Evolutionary conservation across 2,113 vertebrate species (phyloP), one percentile per base, ranked within the genome.

Genomic region (Tor tambroides): DNA sequence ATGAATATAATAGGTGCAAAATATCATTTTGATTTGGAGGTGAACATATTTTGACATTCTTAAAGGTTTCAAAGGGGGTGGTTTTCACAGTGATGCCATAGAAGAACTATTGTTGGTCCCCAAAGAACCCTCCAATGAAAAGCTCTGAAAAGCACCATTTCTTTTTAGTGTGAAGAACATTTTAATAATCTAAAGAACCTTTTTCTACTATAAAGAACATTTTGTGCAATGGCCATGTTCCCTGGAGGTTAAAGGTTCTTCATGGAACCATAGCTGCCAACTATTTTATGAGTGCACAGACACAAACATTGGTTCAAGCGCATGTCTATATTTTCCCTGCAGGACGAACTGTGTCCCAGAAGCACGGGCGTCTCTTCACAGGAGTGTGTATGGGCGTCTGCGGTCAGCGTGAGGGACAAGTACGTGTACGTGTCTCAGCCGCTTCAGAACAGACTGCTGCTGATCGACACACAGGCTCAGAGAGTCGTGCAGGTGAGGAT

Each of bases 281-380:
- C 2, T 7, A 54, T 56, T 56, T 56, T 56, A 2, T 2, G 0
- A 56, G 54, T 56, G 54, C 54, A 8, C 54, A 56, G 54, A 56
- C 54, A 23, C 54, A 54, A 21, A 21, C 51, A 59, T 59, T 56
- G 19, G 54, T 56, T 56, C 54, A 56, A 21, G 54, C 19, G 2
- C 19, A 3, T 79, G 77, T 79, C 21, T 2, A 7, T 46, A 30
- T 75, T 35, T 67, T 49, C 17, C 51, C 2, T 72, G 69, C 94
- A 99, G 98, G 96, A 97, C 93, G 97, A 98, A 91, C 96, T 99
- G 92, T 99, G 98, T 91, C 97, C 96, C 77, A 94, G 90, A 91
- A 91, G 83, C 85, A 94, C 96, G 89, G 95, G 93, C 41, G 94
- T 95, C 74, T 78, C 92, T 9, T 78, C 92, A 78, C 96, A 95